A percentile compares a stretch with the other conserved stretches of the same genome.
These are phyloP conservation scores for Phallusia fumigata DNA, from an alignment of 23 tunicate species.

Conservation along the genomic window DNA sequence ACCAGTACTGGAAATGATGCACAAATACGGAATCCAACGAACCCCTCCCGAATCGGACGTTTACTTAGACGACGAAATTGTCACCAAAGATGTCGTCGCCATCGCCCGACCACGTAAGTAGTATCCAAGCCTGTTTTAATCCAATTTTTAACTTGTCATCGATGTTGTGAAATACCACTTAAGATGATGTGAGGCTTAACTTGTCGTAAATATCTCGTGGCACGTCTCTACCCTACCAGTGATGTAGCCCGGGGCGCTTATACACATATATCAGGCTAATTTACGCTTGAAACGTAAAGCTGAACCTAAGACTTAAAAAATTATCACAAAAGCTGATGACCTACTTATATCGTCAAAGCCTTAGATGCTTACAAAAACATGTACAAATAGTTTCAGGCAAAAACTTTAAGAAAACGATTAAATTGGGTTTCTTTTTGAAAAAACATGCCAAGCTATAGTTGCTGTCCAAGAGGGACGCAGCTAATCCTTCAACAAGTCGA, in stretches of 20 bases:
- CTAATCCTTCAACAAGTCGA: no score
- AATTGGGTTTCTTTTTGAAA: no score
- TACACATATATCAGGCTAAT: conserved; percentile 1
- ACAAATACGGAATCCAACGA: conserved; percentile 25
- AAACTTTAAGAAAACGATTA: no score
- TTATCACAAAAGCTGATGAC: no score
- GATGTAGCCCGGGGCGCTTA: neutral
- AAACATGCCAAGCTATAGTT: no score
- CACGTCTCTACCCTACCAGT: neutral
- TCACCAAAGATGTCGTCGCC: conserved; percentile 8
- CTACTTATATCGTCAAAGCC: no score
- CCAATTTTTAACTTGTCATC: neutral
- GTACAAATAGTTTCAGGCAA: no score
- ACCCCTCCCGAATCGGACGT: conserved; percentile 4
- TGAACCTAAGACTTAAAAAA: no score
- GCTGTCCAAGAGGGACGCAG: no score
- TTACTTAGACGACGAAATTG: neutral
- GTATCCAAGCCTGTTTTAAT: neutral
- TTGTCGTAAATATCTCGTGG: neutral
- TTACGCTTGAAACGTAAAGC: neutral
- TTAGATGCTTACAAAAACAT: no score
- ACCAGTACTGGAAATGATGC: conserved; percentile 28
- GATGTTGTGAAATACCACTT: neutral
- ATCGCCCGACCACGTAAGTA: conserved; percentile 16
- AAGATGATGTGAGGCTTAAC: neutral